Base-by-base conservation (phyloP, 1,140 invertebrate species). In the Dendrolimus punctatus region DNA sequence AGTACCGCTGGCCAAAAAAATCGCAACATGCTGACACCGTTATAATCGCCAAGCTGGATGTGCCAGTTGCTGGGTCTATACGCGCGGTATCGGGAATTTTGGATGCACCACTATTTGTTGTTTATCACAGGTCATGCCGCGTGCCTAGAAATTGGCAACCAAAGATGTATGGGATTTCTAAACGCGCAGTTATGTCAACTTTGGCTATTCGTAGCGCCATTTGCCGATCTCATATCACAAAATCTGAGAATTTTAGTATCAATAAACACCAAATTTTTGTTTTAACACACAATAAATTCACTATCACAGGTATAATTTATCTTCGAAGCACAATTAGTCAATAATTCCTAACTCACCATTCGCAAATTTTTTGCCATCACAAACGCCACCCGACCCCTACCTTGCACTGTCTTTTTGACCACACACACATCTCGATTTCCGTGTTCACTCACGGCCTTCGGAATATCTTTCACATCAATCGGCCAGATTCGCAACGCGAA, bases 341-440 rank as follows among this genome's bases (percentile, higher is more conserved):
- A 79, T 79, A 81, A 70, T 76, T 78, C 83, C 82, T 86, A 86
- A 88, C 85, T 88, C 85, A 88, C 85, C 85, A 85, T 87, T 87
- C 86, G 85, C 85, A 87, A 87, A 87, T 86, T 64, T 84, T 86
- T 87, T 87, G 85, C 85, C 85, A 87, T 87, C 85, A 87, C 85
- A 87, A 87, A 85, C 79, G 83, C 84, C 85, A 87, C 84, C 85
- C 85, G 85, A 87, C 85, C 85, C 85, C 84, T 87, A 87, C 84
- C 84, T 87, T 87, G 85, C 85, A 87, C 85, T 87, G 85, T 86
- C 84, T 87, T 85, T 87, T 87, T 85, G 84, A 86, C 83, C 85
- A 87, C 85, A 87, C 85, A 87, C 81, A 87, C 83, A 85, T 87
- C 85, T 87, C 84, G 83, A 87, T 87, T 87, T 87, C 85, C 85